A percentile compares a stretch with the other conserved stretches of the same genome.
These are phyloP conservation scores for Drosophila repletoides DNA, from an alignment of 1,140 invertebrate species.

Conservation along the genomic window DNA sequence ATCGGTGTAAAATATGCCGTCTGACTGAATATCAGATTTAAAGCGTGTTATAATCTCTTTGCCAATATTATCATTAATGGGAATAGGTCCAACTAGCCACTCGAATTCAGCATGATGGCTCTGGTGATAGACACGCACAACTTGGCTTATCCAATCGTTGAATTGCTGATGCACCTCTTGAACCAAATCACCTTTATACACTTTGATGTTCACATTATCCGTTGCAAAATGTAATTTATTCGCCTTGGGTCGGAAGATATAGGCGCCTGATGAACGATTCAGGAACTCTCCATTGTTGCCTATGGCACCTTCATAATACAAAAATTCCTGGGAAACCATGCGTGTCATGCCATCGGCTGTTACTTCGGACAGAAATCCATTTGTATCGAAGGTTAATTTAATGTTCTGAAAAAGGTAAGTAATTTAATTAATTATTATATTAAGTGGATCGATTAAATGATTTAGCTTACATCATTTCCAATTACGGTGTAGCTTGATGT, in stretches of 20 bases:
- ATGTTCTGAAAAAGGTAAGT: conserved; percentile 28
- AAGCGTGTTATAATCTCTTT: conserved; percentile 93
- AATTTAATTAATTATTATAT: not conserved
- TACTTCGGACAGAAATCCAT: conserved; percentile 84
- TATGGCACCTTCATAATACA: conserved; percentile 88
- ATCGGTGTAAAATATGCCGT: conserved; percentile 94
- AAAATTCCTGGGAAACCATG: conserved; percentile 86
- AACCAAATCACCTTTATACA: conserved; percentile 87
- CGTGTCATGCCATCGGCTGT: conserved; percentile 82
- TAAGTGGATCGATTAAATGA: not conserved
- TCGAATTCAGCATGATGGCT: conserved; percentile 91
- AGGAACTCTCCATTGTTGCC: conserved; percentile 83
- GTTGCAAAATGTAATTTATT: conserved; percentile 51
- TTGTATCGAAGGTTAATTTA: conserved; percentile 54
- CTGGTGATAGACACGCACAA: conserved; percentile 88
- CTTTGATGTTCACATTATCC: conserved; percentile 81
- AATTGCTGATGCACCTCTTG: conserved; percentile 92
- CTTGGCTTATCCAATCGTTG: conserved; percentile 91
- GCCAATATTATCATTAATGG: conserved; percentile 88
- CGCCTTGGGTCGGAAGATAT: conserved; percentile 91
- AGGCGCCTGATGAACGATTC: conserved; percentile 90
- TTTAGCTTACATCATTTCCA: conserved; percentile 43
- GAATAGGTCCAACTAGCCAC: conserved; percentile 97
- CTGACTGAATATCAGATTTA: conserved; percentile 85
- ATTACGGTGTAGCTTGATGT: conserved; percentile 47